Conservation (phyloP, 2,888 invertebrate species). For the Autographa gamma region DNA sequence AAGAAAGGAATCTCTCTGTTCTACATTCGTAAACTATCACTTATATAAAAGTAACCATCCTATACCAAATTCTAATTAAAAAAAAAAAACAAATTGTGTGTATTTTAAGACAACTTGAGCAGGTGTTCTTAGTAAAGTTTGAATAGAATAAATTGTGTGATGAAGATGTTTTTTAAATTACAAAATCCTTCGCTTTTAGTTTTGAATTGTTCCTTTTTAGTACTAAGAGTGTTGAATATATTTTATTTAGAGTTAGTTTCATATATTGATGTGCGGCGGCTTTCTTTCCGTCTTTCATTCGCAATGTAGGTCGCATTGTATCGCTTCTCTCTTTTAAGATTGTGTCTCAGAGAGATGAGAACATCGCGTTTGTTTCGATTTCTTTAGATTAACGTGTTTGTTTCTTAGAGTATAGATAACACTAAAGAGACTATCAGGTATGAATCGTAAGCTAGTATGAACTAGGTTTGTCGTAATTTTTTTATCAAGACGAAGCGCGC, state of each 20-base stretch:
- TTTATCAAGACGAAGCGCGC: no score
- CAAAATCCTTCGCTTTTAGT: no score
- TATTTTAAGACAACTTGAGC: background rate
- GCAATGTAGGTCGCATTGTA: constrained; percentile 58
- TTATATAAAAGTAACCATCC: no score
- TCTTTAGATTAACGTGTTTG: constrained; percentile 22
- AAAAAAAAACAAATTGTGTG: no score
- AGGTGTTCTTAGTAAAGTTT: background rate
- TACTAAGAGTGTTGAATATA: background rate
- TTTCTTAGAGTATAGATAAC: no score
- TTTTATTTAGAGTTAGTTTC: constrained; percentile 10
- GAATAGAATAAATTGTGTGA: no score
- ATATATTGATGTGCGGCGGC: constrained; percentile 37
- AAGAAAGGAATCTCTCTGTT: background rate
- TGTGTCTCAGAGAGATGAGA: constrained; percentile 46
- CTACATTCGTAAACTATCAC: background rate
- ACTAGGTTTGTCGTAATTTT: no score
- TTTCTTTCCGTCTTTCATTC: constrained; percentile 56
- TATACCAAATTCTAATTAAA: no score
- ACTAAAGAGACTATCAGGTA: no score
- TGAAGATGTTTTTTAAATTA: no score
- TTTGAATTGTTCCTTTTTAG: no score
- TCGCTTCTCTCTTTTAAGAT: constrained; percentile 53
- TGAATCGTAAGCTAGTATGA: no score
- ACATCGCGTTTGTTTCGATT: constrained; percentile 44